Percentiles rank a stretch among this genome's conserved stretches.
phyloP scores from a whole-genome alignment of 2,797 vertebrate genomes.

The Cuniculus paca region DNA sequence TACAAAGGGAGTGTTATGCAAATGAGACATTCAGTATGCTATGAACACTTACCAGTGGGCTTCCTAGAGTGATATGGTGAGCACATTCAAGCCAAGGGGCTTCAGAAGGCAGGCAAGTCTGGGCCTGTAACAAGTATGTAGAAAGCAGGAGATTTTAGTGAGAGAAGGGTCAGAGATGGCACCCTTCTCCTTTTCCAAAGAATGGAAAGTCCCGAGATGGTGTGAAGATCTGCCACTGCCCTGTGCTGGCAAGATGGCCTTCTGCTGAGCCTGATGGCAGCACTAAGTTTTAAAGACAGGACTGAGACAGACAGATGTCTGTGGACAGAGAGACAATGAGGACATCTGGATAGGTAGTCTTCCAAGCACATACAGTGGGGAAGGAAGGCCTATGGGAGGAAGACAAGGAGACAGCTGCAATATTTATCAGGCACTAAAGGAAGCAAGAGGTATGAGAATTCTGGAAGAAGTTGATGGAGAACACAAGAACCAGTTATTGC shows the following conservation, averaged over 20 bases:
- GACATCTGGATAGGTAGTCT: background rate
- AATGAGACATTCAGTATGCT: background rate
- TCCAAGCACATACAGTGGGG: background rate
- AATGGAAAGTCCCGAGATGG: background rate
- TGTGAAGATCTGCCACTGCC: background rate
- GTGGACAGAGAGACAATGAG: background rate
- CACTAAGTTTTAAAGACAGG: background rate
- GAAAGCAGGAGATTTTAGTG: background rate
- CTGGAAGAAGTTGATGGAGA: background rate
- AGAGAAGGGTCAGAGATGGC: background rate
- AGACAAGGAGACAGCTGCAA: background rate
- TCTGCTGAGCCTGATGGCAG: background rate
- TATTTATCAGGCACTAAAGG: background rate
- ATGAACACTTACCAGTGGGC: background rate
- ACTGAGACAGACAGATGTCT: background rate
- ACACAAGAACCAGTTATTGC: background rate
- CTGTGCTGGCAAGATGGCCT: background rate
- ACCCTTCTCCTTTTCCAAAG: background rate
- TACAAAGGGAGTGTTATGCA: background rate
- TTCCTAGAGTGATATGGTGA: background rate
- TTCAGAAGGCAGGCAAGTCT: background rate
- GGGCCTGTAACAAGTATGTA: background rate
- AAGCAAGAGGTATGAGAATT: background rate
- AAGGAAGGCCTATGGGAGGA: background rate
- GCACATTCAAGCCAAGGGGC: background rate